Conservation (phyloP, 1,140 invertebrate genomes). For the Sarcophaga peregrina region DNA sequence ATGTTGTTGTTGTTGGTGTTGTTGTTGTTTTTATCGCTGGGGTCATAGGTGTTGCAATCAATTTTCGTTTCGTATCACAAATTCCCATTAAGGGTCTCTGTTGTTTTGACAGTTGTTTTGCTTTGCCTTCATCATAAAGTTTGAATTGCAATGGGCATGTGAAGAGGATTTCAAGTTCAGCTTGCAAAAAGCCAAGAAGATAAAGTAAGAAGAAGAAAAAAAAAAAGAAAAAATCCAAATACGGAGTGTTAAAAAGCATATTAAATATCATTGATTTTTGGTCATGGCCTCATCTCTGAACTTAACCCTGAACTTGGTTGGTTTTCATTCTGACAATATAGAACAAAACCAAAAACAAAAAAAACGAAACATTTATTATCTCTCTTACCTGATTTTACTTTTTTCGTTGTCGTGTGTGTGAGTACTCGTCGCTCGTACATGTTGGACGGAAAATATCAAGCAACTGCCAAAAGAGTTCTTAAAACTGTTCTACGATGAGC, state of each 20-base stretch:
- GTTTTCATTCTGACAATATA: conserved; percentile 25
- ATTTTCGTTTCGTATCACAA: conserved; percentile 24
- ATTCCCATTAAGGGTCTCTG: background rate
- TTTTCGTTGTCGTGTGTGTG: background rate
- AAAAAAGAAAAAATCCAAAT: too few species aligned
- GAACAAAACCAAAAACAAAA: background rate
- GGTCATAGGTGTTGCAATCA: conserved; percentile 12
- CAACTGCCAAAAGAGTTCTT: too few species aligned
- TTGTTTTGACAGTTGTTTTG: background rate
- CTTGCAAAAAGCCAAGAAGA: background rate
- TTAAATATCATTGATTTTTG: conserved; percentile 34
- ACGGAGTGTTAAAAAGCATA: background rate
- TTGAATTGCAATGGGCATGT: too few species aligned
- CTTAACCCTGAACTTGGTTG: conserved; percentile 38
- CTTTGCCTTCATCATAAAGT: background rate
- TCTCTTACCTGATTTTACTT: background rate
- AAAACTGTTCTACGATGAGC: too few species aligned
- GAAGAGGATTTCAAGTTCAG: background rate
- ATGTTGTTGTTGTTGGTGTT: too few species aligned
- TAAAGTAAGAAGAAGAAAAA: too few species aligned
- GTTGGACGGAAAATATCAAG: too few species aligned
- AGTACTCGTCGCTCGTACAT: too few species aligned
- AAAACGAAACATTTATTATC: conserved; percentile 39
- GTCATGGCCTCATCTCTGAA: conserved; percentile 33
- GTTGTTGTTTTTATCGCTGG: background rate